Percentiles rank a stretch among this genome's conserved stretches.
These are phyloP conservation scores for Drosophila demipolita DNA, from an alignment of 2,888 invertebrate species.

Conservation along the genomic window DNA sequence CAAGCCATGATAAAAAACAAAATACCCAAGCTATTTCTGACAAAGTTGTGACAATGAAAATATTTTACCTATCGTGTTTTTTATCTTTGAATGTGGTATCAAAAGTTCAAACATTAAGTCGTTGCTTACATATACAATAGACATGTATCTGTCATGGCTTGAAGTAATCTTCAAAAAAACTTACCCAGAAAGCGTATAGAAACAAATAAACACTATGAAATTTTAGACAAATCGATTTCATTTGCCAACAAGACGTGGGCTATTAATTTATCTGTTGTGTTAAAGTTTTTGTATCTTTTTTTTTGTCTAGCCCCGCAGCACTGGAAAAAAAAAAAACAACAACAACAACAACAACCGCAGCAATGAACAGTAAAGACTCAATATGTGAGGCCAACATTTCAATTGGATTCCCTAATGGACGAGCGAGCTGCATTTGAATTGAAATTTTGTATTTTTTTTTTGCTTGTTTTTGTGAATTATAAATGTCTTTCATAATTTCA, in stretches of 20 bases:
- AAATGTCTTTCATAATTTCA: constrained; percentile 18
- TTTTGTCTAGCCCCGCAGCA: constrained; percentile 11
- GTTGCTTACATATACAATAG: background rate
- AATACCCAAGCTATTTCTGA: background rate
- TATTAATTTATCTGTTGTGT: constrained; percentile 67
- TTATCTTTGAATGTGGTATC: background rate
- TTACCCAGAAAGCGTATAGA: constrained; percentile 13
- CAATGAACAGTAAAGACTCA: constrained; percentile 43
- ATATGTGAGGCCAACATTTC: constrained; percentile 28
- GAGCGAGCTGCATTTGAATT: constrained; percentile 4
- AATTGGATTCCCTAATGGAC: constrained; percentile 10
- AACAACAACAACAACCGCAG: background rate
- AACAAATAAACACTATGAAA: constrained; percentile 41
- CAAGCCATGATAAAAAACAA: too few relatives aligned
- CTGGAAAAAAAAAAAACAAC: background rate
- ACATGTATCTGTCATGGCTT: constrained; percentile 27
- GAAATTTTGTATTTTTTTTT: background rate
- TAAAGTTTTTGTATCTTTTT: constrained; percentile 47
- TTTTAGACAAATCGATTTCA: constrained; percentile 75
- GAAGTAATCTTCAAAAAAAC: constrained; percentile 41
- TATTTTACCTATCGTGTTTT: background rate
- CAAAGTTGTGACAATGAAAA: background rate
- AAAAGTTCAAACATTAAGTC: background rate
- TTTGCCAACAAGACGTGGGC: constrained; percentile 67
- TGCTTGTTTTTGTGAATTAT: constrained; percentile 10